Percentiles rank a stretch among this genome's conserved stretches.
phyloP scores from a whole-genome alignment of 2,888 invertebrate species.

The Tipula lateralis region DNA sequence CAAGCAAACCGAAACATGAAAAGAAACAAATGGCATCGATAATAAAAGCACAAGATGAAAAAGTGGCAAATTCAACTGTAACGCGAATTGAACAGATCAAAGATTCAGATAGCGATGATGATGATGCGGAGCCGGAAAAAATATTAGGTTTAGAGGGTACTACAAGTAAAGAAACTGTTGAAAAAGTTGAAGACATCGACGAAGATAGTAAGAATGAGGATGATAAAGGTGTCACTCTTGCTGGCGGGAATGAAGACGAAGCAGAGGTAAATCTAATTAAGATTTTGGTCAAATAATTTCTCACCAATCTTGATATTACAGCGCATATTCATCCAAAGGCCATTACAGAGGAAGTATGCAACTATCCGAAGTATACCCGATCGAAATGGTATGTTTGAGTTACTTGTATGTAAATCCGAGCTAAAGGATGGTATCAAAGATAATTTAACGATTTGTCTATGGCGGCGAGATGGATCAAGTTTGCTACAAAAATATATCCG shows the following conservation, averaged over 20 bases:
- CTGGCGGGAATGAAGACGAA: constrained; percentile 27
- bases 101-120: constrained; percentile 29
- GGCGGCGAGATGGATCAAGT: constrained; percentile 47
- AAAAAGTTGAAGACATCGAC: constrained; percentile 34
- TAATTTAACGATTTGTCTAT: constrained; percentile 46
- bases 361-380: constrained; percentile 36
- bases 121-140: constrained; percentile 27
- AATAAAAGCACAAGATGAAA: not conserved
- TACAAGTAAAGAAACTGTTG: constrained; percentile 36
- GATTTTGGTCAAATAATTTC: not conserved
- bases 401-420: constrained; percentile 41
- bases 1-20: not conserved
- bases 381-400: constrained; percentile 38
- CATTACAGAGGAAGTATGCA: not conserved
- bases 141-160: constrained; percentile 26
- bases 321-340: not conserved
- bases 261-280: not conserved
- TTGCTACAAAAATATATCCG: constrained; percentile 48
- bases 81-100: not conserved
- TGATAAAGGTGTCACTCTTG: constrained; percentile 27
- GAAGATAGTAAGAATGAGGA: constrained; percentile 36
- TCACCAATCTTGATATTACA: not conserved
- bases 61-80: not conserved
- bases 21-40: not conserved
- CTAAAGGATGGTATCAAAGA: constrained; percentile 42